These are phyloP conservation scores for Noturus placidus DNA, from an alignment of 2,113 vertebrate genomes.

Conservation along the genomic window DNA sequence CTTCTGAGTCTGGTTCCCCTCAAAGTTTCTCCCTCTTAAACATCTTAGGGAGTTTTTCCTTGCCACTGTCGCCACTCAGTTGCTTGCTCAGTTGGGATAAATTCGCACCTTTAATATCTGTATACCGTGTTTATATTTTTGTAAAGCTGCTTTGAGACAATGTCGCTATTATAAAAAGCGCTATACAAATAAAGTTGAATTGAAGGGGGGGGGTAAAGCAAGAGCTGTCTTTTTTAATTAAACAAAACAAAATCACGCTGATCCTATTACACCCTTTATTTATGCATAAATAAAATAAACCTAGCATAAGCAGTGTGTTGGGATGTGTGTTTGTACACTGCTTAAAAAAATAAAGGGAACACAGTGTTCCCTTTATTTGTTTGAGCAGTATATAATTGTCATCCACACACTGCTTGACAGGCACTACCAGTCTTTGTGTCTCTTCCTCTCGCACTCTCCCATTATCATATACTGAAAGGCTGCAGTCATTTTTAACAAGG, in stretches of 20 bases:
- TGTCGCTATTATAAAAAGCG: too few species aligned
- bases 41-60: too few species aligned
- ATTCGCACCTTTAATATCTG: too few species aligned
- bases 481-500: not conserved
- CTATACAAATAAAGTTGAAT: too few species aligned
- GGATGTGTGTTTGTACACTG: not conserved
- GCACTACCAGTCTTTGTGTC: conserved; percentile 12
- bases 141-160: too few species aligned
- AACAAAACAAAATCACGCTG: not conserved
- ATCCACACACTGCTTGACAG: conserved; percentile 29
- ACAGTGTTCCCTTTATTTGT: too few species aligned
- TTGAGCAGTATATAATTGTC: not conserved
- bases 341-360: too few species aligned
- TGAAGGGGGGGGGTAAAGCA: not conserved
- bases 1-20: too few species aligned
- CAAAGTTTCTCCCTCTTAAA: too few species aligned
- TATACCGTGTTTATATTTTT: too few species aligned
- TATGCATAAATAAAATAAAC: not conserved
- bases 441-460: not conserved
- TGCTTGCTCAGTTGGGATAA: too few species aligned
- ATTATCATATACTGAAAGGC: not conserved
- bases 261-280: not conserved
- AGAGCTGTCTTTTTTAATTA: not conserved
- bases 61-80: too few species aligned
- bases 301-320: not conserved